Base-by-base conservation (phyloP, 2,888 invertebrate genomes). In the Ormyrus thymus region DNA sequence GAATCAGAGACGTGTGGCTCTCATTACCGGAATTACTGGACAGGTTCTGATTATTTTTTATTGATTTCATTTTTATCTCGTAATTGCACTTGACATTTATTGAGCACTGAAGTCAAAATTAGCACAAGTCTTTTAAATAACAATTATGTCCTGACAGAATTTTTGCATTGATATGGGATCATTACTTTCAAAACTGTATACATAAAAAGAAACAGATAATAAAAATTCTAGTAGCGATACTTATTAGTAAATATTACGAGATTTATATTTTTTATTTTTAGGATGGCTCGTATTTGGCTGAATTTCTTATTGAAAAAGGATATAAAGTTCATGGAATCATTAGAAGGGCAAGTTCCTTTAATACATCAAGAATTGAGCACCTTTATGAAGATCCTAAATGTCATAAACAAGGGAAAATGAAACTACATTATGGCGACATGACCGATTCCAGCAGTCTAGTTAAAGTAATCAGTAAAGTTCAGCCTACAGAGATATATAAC, bases 271-370 rank as follows among this genome's bases (percentile, higher is more conserved):
- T 46, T 45, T 65, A 13, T 45, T 4, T 71, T 74, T 13, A 98
- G 98, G 99, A 99, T 93, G 99, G 99, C 1, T 99, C 98, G 0
- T 99, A 99, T 89, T 92, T 99, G 83, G 97, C 98, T 0, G 99
- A 99, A 90, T 94, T 99, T 82, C 92, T 99, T 1, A 91, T 99
- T 29, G 93, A 94, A 71, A 98, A 98, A 90, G 97, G 97, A 8
- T 99, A 99, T 88, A 94, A 95, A 86, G 97, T 99, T 0, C 99
- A 99, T 90, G 99, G 99, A 0, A 96, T 99, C 74, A 96, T 99
- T 66, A 92, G 99, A 15, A 92, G 99, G 48, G 95, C 98, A 0
- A 98, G 98, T 85, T 96, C 97, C 0, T 99, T 99, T 90, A 99
- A 99, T 90, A 99, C 99, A 0, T 95, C 95, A 6, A 93, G 99